These are phyloP conservation scores for Clusia tigrina DNA, from an alignment of 2,888 invertebrate species.

Conservation along the genomic window DNA sequence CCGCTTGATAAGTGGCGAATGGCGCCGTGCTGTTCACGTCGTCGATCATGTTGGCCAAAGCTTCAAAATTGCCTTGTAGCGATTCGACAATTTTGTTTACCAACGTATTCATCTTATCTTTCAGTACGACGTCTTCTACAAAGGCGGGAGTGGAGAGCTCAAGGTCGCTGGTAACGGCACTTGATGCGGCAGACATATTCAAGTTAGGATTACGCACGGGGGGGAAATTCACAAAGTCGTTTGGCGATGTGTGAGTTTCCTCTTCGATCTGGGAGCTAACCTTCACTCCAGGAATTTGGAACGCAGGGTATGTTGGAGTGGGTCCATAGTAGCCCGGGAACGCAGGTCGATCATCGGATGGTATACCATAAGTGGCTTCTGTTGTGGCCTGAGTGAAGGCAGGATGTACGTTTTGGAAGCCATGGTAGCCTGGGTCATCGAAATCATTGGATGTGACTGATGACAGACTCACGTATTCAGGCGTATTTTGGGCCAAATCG, in stretches of 20 bases:
- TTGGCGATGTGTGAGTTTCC: constrained; percentile 73
- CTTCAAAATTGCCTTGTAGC: constrained; percentile 82
- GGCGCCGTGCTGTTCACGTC: constrained; percentile 63
- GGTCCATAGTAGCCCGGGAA: constrained; percentile 63
- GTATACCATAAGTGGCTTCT: constrained; percentile 44
- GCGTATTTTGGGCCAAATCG: constrained; percentile 35
- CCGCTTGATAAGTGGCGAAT: constrained; percentile 43
- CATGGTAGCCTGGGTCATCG: constrained; percentile 64
- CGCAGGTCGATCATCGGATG: constrained; percentile 59
- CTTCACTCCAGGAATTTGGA: constrained; percentile 57
- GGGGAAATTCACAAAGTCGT: constrained; percentile 81
- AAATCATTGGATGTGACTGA: constrained; percentile 60
- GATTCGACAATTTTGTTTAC: constrained; percentile 86
- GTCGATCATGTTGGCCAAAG: constrained; percentile 79
- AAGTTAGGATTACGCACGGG: constrained; percentile 85
- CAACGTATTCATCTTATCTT: constrained; percentile 81
- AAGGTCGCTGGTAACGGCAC: constrained; percentile 68
- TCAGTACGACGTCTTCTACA: constrained; percentile 77
- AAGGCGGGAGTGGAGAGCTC: constrained; percentile 82
- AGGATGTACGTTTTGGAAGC: constrained; percentile 39
- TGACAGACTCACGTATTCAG: constrained; percentile 42
- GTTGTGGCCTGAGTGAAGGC: constrained; percentile 49
- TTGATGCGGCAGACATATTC: constrained; percentile 70
- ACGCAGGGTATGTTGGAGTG: constrained; percentile 60
- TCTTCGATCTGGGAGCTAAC: constrained; percentile 46